Base-by-base conservation (phyloP, 2,888 invertebrate genomes). In the Pseudoips prasinana region DNA sequence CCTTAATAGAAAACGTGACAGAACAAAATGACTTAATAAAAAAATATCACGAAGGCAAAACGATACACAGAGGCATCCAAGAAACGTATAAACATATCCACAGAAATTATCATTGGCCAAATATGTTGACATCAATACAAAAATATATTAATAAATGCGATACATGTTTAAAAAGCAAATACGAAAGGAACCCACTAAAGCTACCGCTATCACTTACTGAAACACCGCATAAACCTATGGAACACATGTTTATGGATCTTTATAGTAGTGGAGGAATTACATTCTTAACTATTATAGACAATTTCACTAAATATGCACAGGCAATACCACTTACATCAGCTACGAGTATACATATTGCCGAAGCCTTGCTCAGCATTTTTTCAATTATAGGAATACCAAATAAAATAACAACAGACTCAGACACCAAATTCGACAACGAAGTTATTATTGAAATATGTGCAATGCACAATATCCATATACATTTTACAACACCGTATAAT, bases 371-470 rank as follows among this genome's bases (percentile, higher is more conserved):
- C 0, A 25, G 26, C 0, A 1, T 49, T 28, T 56, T 57, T 10
- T 47, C 54, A 19, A 22, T 46, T 4, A 5, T 54, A 26, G 55
- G 56, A 8, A 1, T 57, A 25, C 58, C 58, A 0, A 10, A 17
- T n/a, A 58, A 50, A 33, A 43, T 58, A 0, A 60, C 58, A 1
- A 58, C 57, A 5, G 57, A 58, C 7, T 59, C 58, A 0, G 56
- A 55, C 7, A 8, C 39, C 1, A 53, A 63, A 33, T 53, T 63
- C 11, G 49, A 60, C 7, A 64, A 59, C 17, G 55, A 62, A 10
- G 39, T 56, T 6, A 51, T 61, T 17, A 17, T 8, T 8, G 14
- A 25, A 14, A 17, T 14, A 4, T 8, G 14, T 8, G 8, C n/a
- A 7, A 1, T 8, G 14, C 8, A 25, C 8, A 7, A 25, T 8